Evolutionary conservation across 1,140 invertebrate species (phyloP).

Genomic region (Hypothenemus hampei): DNA sequence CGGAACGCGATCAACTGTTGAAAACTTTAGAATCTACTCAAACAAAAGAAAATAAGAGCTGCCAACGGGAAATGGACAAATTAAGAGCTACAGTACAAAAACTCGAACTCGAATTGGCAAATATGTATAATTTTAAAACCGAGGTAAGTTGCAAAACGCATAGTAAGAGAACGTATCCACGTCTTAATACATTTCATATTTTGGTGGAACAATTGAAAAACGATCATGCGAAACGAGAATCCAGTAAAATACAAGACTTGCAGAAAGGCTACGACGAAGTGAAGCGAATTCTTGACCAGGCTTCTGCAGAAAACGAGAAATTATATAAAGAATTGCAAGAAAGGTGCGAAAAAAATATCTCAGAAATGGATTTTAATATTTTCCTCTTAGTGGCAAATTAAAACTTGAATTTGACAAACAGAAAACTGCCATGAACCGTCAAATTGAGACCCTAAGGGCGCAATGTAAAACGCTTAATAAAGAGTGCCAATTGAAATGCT

Average conservation of each 20-base stretch:
- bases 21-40: neutral
- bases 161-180: neutral
- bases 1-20: neutral
- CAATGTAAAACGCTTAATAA: neutral
- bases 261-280: slow-evolving; percentile 5
- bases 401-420: too few relatives aligned
- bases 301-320: neutral
- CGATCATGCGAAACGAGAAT: too few relatives aligned
- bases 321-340: too few relatives aligned
- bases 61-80: neutral
- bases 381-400: too few relatives aligned
- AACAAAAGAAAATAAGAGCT: too few relatives aligned
- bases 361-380: too few relatives aligned
- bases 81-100: neutral
- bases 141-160: neutral
- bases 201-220: too few relatives aligned
- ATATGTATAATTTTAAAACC: neutral
- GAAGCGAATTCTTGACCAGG: neutral
- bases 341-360: neutral
- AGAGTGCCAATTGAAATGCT: slow-evolving; percentile 1
- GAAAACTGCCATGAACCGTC: neutral
- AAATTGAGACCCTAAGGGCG: neutral
- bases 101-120: neutral
- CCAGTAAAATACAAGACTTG: neutral
- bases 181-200: too few relatives aligned